Base-by-base conservation (phyloP, 1,140 invertebrate genomes). In the Antheraea mylitta region DNA sequence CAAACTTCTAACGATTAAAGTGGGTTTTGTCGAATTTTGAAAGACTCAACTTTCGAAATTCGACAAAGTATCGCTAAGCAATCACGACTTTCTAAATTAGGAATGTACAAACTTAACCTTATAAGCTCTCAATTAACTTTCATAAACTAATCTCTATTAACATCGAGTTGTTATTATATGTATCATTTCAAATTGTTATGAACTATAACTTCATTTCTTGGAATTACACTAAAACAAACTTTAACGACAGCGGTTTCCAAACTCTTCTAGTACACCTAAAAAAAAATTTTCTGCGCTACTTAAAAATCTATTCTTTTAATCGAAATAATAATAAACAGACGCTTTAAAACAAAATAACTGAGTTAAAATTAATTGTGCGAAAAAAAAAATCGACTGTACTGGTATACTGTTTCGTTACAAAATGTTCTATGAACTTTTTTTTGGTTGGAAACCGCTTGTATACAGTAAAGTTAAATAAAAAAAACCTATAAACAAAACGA, bases 51-150 rank as follows among this genome's bases (percentile, higher is more conserved):
- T 53, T 53, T 53, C 45, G 45, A 10, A 63, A 63, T 16, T 63
- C 11, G 37, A 63, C 61, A 30, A 37, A 11, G n/a, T 37, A 63
- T 63, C 45, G 45, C 18, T 61, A 36, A 22, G 19, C 60, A 62
- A 70, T 72, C 66, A 70, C 53, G 62, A 65, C 67, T 72, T 78
- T 71, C 71, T 76, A 73, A 74, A 75, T 70, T 72, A 79, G 83
- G 83, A 86, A 86, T 86, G 82, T 86, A 84, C 74, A 82, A 84
- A 86, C 73, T 82, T 82, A 81, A 81, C 72, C 53, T 73, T 74
- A 72, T 78, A 75, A 77, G 78, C 71, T 76, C 71, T 76, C 66
- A 69, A 53, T 66, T 38, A 74, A 71, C 58, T 45, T 48, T 70
- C 72, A 76, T 67, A 68, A 69, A 73, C 67, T 73, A 69, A 68